phyloP scores from a whole-genome alignment of 2,113 vertebrate genomes.

The Erythrocercus mccallii region DNA sequence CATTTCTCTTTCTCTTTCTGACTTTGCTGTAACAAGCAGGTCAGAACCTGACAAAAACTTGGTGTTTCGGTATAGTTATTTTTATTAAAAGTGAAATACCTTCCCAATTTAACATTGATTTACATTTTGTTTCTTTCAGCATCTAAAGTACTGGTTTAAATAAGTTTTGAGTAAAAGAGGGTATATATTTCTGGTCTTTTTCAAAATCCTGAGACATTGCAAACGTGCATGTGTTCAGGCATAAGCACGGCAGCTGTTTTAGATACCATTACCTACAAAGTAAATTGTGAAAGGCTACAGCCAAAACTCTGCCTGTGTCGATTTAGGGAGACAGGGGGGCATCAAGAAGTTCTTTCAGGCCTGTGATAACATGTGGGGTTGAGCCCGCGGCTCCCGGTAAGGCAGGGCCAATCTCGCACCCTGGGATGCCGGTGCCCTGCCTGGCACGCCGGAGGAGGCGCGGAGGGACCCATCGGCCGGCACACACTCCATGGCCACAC shows the following conservation, averaged over 20 bases:
- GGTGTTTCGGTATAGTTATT: neutral
- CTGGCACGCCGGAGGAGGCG: neutral
- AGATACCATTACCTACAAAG: neutral
- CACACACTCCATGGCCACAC: neutral
- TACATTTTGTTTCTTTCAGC: neutral
- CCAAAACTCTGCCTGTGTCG: neutral
- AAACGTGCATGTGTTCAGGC: neutral
- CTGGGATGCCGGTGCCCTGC: neutral
- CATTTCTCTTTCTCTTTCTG: neutral
- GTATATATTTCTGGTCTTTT: neutral
- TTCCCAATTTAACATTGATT: neutral
- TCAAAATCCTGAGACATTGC: neutral
- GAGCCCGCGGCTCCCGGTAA: neutral
- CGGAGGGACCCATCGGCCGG: fast-evolving
- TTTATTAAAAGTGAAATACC: neutral
- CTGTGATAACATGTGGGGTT: neutral
- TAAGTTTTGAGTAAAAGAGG: neutral
- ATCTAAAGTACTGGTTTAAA: neutral
- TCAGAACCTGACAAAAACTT: neutral
- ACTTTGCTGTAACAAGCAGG: neutral
- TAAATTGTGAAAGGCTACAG: neutral
- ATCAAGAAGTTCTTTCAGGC: neutral
- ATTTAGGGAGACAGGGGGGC: neutral
- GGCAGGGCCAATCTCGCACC: fast-evolving
- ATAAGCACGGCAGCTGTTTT: neutral